These are phyloP conservation scores for Bradynema listronoti DNA, from an alignment of 1,140 invertebrate species.

Conservation along the genomic window DNA sequence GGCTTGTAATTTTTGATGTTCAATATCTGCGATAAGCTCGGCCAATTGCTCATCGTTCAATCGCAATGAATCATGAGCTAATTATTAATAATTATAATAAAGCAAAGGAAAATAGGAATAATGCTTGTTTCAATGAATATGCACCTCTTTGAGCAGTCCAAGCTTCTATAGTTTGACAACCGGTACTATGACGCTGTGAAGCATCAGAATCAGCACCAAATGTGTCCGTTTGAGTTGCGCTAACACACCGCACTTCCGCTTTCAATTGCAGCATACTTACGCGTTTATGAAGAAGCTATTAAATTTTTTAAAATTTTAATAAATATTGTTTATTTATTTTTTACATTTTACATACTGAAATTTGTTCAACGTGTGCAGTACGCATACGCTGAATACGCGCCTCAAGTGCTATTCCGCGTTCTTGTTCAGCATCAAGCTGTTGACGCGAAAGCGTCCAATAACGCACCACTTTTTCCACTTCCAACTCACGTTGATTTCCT, in stretches of 20 bases:
- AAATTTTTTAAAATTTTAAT: not conserved
- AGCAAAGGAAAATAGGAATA: not conserved
- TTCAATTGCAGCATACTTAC: slow-evolving; percentile 32
- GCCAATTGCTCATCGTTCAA: slow-evolving; percentile 29
- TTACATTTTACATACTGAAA: slow-evolving; percentile 31
- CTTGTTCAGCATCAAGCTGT: slow-evolving; percentile 21
- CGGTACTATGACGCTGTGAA: slow-evolving; percentile 8
- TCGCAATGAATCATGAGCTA: slow-evolving; percentile 22
- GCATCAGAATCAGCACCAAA: slow-evolving; percentile 28
- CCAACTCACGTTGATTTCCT: slow-evolving; percentile 28
- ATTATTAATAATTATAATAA: not conserved
- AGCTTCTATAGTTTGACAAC: slow-evolving; percentile 8
- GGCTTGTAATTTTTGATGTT: slow-evolving; percentile 29
- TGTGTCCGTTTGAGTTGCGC: slow-evolving; percentile 25
- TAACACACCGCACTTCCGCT: slow-evolving; percentile 13
- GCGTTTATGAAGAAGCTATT: slow-evolving; percentile 31
- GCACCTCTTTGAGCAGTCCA: not conserved
- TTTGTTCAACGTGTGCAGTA: slow-evolving; percentile 30
- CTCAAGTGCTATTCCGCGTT: slow-evolving; percentile 19
- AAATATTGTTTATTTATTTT: not conserved
- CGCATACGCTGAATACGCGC: slow-evolving; percentile 28
- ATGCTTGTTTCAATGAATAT: not conserved
- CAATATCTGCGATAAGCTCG: slow-evolving; percentile 36
- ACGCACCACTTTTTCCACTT: slow-evolving; percentile 28
- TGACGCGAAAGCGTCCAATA: slow-evolving; percentile 30